Percentiles rank a stretch among this genome's conserved stretches.
Evolutionary conservation across 2,797 vertebrate genomes (phyloP).

Genomic region (Crypturellus tataupa): DNA sequence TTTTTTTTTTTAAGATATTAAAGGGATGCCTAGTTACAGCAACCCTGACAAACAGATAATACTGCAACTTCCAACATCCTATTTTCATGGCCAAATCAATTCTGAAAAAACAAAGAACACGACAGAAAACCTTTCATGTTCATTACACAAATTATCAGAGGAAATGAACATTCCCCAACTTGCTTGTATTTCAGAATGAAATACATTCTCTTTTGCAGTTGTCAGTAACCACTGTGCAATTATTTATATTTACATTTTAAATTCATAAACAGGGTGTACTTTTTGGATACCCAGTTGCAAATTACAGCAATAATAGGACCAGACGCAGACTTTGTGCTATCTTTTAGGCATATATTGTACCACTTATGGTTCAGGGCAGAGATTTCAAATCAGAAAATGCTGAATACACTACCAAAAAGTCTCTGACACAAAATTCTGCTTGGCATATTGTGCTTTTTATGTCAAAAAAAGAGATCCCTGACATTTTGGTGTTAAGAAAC

Average conservation of each 20-base stretch:
- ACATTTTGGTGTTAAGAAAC: constrained; percentile 77
- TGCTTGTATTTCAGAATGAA: background rate
- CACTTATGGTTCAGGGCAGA: constrained; percentile 78
- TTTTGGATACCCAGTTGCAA: background rate
- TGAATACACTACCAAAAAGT: constrained; percentile 62
- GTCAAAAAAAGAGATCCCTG: constrained; percentile 77
- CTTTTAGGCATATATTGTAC: background rate
- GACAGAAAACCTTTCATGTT: background rate
- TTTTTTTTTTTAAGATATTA: background rate
- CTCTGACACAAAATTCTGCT: constrained; percentile 72
- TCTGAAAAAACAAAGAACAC: background rate
- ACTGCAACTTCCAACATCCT: background rate
- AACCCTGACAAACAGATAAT: background rate
- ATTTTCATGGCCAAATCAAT: background rate
- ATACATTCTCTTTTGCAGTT: background rate
- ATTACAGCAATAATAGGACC: constrained; percentile 39
- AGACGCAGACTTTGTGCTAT: constrained; percentile 9
- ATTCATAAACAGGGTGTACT: background rate
- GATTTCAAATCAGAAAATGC: constrained; percentile 78
- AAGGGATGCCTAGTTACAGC: background rate
- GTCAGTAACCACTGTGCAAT: background rate
- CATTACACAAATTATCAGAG: background rate
- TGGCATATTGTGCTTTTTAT: constrained; percentile 44
- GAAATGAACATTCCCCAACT: background rate
- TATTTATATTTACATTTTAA: background rate